Evolutionary conservation across 2,888 invertebrate genomes (phyloP).

Genomic region (Zelleria hepariella): DNA sequence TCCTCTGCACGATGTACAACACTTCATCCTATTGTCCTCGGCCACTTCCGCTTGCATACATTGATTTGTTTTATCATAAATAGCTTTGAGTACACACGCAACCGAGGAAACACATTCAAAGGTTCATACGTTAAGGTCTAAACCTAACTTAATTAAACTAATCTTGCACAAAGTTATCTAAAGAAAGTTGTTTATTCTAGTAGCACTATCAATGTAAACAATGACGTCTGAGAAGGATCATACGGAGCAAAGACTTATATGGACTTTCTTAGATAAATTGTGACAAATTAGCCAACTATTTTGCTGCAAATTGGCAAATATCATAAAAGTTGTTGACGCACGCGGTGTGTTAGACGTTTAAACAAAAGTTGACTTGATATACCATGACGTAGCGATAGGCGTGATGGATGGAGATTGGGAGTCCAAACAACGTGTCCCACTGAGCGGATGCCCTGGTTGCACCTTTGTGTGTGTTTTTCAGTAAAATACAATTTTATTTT

Average conservation of each 20-base stretch:
- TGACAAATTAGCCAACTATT: constrained; percentile 53
- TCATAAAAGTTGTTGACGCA: constrained; percentile 42
- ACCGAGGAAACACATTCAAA: background rate
- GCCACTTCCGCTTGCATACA: background rate
- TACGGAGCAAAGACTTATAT: constrained; percentile 30
- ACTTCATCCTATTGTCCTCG: background rate
- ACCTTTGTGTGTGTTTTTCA: too few species aligned
- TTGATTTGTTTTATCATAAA: background rate
- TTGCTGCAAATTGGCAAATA: constrained; percentile 42
- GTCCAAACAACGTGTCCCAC: background rate
- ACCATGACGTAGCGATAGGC: background rate
- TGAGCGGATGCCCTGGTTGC: background rate
- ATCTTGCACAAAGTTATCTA: too few species aligned
- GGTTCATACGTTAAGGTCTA: background rate
- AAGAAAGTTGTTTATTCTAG: background rate
- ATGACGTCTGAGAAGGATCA: constrained; percentile 23
- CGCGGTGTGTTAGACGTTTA: constrained; percentile 12
- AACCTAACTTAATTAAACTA: background rate
- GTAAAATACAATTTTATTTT: too few species aligned
- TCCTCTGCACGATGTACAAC: background rate
- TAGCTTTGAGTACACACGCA: background rate
- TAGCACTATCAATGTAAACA: constrained; percentile 24
- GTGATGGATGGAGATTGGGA: background rate
- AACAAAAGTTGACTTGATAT: background rate
- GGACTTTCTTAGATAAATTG: constrained; percentile 45